Evolutionary conservation across 2,888 invertebrate species (phyloP).

Genomic region (Pycnomerus fuliginosus): DNA sequence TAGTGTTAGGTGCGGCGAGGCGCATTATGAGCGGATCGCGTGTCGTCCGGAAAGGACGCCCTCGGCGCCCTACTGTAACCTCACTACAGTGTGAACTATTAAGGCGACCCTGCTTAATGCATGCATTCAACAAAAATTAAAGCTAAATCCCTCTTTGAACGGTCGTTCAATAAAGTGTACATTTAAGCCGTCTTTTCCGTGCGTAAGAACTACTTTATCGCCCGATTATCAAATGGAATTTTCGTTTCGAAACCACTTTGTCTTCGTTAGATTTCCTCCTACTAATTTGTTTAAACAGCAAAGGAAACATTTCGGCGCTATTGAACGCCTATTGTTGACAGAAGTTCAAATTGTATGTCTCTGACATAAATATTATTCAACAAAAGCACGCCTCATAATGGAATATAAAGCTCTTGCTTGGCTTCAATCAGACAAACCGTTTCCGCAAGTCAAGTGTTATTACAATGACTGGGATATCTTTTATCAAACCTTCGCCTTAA

Average conservation of each 20-base stretch:
- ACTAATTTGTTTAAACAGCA: slow-evolving; percentile 31
- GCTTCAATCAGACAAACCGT: slow-evolving; percentile 30
- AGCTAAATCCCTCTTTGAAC: too few relatives aligned
- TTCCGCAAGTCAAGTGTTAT: slow-evolving; percentile 25
- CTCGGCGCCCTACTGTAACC: slow-evolving; percentile 23
- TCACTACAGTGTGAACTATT: slow-evolving; percentile 4
- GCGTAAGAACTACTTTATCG: too few relatives aligned
- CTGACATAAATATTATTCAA: slow-evolving; percentile 50
- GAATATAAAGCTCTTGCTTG: slow-evolving; percentile 41
- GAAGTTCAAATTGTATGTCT: slow-evolving; percentile 46
- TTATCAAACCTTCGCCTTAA: slow-evolving; percentile 18
- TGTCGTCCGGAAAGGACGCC: slow-evolving; percentile 24
- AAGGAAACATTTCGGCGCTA: slow-evolving; percentile 33
- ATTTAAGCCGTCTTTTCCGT: too few relatives aligned
- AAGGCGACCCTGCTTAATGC: too few relatives aligned
- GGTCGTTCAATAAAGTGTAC: too few relatives aligned
- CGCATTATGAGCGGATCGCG: slow-evolving; percentile 39
- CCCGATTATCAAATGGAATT: too few relatives aligned
- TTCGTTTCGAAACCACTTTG: too few relatives aligned
- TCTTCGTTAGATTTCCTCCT: too few relatives aligned
- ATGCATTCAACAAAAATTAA: too few relatives aligned
- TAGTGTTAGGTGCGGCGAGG: slow-evolving; percentile 37
- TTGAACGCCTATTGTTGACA: slow-evolving; percentile 45
- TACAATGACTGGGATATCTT: slow-evolving; percentile 23
- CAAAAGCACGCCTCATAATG: slow-evolving; percentile 44